Conservation (phyloP, 2,888 invertebrate species). For the Andrena trimmerana region DNA sequence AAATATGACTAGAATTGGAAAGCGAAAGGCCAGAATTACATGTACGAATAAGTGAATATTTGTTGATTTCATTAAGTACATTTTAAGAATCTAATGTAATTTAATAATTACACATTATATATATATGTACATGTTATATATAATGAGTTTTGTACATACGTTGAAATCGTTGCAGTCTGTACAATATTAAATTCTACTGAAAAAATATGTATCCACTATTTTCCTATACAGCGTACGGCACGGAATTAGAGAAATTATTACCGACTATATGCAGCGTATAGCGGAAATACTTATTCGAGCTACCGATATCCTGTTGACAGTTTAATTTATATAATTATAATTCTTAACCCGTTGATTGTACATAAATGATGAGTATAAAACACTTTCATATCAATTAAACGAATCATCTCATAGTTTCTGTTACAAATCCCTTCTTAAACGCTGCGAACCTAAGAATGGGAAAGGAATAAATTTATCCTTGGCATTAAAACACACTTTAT, state of each 20-base stretch:
- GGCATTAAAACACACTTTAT: constrained; percentile 73
- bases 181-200: constrained; percentile 78
- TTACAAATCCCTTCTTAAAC: constrained; percentile 29
- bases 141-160: constrained; percentile 82
- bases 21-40: constrained; percentile 71
- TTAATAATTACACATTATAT: constrained; percentile 77
- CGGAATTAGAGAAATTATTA: constrained; percentile 34
- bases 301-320: constrained; percentile 13
- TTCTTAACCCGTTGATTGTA: constrained; percentile 31
- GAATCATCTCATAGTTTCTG: constrained; percentile 33
- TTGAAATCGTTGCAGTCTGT: constrained; percentile 78
- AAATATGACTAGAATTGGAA: constrained; percentile 63
- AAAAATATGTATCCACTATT: constrained; percentile 55
- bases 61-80: constrained; percentile 70
- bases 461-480: constrained; percentile 61
- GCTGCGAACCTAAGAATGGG: constrained; percentile 48
- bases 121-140: constrained; percentile 79
- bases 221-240: constrained; percentile 42
- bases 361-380: constrained; percentile 29
- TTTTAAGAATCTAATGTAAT: constrained; percentile 75
- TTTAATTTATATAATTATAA: constrained; percentile 44
- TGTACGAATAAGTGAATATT: constrained; percentile 70
- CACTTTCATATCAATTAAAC: constrained; percentile 49
- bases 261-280: constrained; percentile 14
- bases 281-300: constrained; percentile 25